These are phyloP conservation scores for Orchesellides sinensis DNA, from an alignment of 2,888 invertebrate genomes.

Conservation along the genomic window DNA sequence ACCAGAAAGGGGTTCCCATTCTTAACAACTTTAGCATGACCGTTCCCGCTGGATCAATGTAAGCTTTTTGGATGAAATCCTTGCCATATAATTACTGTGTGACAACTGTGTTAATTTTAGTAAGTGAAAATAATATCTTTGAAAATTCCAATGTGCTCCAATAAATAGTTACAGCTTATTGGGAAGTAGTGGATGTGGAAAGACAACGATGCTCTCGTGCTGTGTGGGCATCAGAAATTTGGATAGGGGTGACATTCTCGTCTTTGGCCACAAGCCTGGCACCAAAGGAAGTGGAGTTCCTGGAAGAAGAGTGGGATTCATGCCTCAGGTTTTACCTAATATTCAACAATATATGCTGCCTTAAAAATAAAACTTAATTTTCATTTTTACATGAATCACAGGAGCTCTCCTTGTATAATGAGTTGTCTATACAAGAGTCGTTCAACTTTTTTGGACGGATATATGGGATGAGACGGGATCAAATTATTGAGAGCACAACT, in stretches of 20 bases:
- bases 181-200: slow-evolving; percentile 82
- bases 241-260: slow-evolving; percentile 91
- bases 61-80: slow-evolving; percentile 14
- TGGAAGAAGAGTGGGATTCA: slow-evolving; percentile 94
- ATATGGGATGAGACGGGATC: slow-evolving; percentile 90
- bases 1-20: slow-evolving; percentile 26
- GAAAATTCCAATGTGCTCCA: not conserved
- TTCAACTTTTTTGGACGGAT: slow-evolving; percentile 98
- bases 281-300: slow-evolving; percentile 92
- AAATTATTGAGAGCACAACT: slow-evolving; percentile 88
- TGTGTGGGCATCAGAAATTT: slow-evolving; percentile 92
- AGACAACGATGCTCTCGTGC: slow-evolving; percentile 91
- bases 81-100: not conserved
- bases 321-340: slow-evolving; percentile 85
- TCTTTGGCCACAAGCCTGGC: slow-evolving; percentile 93
- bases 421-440: slow-evolving; percentile 95
- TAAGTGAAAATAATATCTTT: not conserved
- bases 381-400: slow-evolving; percentile 76
- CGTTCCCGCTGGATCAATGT: slow-evolving; percentile 54
- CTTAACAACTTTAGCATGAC: slow-evolving; percentile 56
- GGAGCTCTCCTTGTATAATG: slow-evolving; percentile 92
- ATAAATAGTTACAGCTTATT: slow-evolving; percentile 49
- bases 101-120: not conserved
- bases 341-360: not conserved
- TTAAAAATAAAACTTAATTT: too few relatives aligned